Evolutionary conservation across 2,797 vertebrate species (phyloP).

Genomic region (Bradypodion ventrale): DNA sequence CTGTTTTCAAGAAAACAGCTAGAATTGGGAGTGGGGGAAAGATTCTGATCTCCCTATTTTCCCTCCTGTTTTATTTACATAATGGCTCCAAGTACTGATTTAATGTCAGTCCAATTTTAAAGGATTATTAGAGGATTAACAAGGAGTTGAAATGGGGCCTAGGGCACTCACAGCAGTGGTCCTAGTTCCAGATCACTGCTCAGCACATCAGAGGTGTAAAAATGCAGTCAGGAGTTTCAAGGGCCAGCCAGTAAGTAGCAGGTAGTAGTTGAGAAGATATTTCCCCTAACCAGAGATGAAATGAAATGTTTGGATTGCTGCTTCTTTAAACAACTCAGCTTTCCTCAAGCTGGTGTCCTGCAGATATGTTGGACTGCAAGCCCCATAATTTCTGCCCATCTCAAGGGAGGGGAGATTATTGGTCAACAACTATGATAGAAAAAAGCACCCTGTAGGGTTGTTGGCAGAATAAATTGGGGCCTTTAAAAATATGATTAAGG

Average conservation of each 20-base stretch:
- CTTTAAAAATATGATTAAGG: too few relatives aligned
- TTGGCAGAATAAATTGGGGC: background rate
- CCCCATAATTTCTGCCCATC: background rate
- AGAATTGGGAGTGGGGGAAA: slow-evolving; percentile 16
- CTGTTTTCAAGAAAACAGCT: background rate
- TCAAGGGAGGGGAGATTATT: background rate
- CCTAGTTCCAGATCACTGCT: slow-evolving; percentile 66
- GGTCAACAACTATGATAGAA: background rate
- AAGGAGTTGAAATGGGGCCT: slow-evolving; percentile 72
- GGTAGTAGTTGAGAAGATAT: slow-evolving; percentile 39
- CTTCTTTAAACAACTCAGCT: too few relatives aligned
- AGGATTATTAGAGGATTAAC: slow-evolving; percentile 74
- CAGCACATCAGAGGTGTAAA: slow-evolving; percentile 62
- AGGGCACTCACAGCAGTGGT: slow-evolving; percentile 66
- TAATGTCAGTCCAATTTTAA: slow-evolving; percentile 69
- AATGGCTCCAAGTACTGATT: slow-evolving; percentile 66
- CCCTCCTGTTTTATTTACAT: slow-evolving; percentile 69
- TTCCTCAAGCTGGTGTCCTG: background rate
- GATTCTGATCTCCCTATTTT: slow-evolving; percentile 67
- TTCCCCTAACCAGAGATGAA: background rate
- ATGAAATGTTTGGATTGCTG: too few relatives aligned
- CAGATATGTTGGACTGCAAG: background rate
- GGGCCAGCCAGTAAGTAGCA: slow-evolving; percentile 39
- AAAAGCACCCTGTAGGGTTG: background rate
- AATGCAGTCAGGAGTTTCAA: slow-evolving; percentile 57